Evolutionary conservation across 2,113 vertebrate genomes (phyloP), one percentile per base, ranked within the genome.

Genomic region (Eurystomus gularis): DNA sequence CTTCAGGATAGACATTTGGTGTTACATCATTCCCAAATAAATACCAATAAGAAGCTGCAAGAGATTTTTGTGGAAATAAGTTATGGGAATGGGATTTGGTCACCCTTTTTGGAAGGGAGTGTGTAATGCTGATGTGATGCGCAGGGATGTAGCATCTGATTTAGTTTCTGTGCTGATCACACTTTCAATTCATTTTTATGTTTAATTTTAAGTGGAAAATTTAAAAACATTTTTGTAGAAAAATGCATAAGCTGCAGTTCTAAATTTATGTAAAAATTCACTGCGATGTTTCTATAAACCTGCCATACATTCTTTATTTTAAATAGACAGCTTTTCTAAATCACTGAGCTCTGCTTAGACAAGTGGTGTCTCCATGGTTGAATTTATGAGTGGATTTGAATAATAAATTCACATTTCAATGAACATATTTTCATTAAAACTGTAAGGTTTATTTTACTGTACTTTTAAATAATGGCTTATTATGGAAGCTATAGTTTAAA

Each of bases 351-450:
- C 95, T 98, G 98, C 98, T 98, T 98, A 98, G 98, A 98, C 98
- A 98, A 98, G 98, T 97, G 96, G 98, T 98, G 98, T 98, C 98
- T 98, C 97, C 96, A 95, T 98, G 98, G 97, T 96, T 98, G 98
- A 98, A 98, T 98, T 98, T 98, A 98, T 98, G 98, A 98, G 97
- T 98, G 97, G 98, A 98, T 98, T 98, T 98, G 98, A 98, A 98
- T 98, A 98, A 98, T 98, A 98, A 98, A 98, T 98, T 98, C 98
- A 98, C 98, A 98, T 98, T 98, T 98, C 98, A 98, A 98, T 98
- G 98, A 98, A 98, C 98, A 98, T 98, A 98, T 98, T 98, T 98
- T 98, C 98, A 98, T 98, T 98, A 98, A 98, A 98, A 98, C 96
- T 97, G 97, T 98, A 97, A 97, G 98, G 97, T 98, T 98, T 98